Evolutionary conservation across 2,888 invertebrate species (phyloP), one percentile per base, ranked within the genome.

Genomic region (Papilio demoleus): DNA sequence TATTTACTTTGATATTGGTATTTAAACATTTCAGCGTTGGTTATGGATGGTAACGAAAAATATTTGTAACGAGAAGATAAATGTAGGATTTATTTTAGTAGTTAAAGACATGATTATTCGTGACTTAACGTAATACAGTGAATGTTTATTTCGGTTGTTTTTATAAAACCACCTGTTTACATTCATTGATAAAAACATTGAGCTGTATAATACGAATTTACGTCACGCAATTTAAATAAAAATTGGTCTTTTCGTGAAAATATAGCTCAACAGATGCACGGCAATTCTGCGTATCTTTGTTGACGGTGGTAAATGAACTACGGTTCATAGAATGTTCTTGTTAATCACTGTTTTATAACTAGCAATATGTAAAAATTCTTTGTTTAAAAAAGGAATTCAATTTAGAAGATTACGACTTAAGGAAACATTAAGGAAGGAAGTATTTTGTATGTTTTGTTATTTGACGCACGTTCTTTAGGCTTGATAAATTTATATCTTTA

Each of bases 401-500:
- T 45, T 31, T 45, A n/a, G 24, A 62, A 11, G 24, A 45, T 14
- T 12, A 61, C 31, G 9, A 17, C 24, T 34, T 0, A 17, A 31
- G 19, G 0, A 17, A 64, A 38, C 1, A n/a, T 24, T 24, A 24
- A 24, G 8, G 19, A 17, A 19, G 9, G 31, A n/a, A 34, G 45
- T 31, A 47, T 36, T 64, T n/a, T 22, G 66, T 47, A 31, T 24
- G 36, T 66, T 59, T 66, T 47, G 27, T 59, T 58, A 58, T 58
- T 64, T 60, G 24, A 50, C 59, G 60, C 50, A 66, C 50, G 56
- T 67, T 34, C 53, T 36, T 45, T 42, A 38, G 42, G 34, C 31
- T 53, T 53, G 60, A 61, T 65, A 65, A 60, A 65, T 61, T 65
- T 65, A 59, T 65, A 65, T 59, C 27, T 42, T 36, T 65, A 60